Evolutionary conservation across 2,797 vertebrate genomes (phyloP).

Genomic region (Hoplostethus mediterraneus): DNA sequence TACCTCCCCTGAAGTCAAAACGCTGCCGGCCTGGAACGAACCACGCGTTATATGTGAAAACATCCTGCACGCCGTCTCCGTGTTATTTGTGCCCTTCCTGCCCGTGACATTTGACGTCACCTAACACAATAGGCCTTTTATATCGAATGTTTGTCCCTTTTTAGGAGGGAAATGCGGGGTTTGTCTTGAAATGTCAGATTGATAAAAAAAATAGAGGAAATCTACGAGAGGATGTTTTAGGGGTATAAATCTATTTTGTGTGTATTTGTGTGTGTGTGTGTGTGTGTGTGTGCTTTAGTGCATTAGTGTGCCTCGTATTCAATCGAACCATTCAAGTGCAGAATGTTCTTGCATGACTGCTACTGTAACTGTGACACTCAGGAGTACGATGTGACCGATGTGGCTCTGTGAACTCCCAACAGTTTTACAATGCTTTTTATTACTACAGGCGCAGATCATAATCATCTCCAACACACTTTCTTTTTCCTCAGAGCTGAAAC

Average conservation of each 20-base stretch:
- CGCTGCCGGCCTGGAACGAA: neutral
- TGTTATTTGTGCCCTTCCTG: constrained; percentile 30
- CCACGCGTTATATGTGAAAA: constrained; percentile 19
- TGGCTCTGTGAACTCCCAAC: no score
- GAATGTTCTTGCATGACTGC: no score
- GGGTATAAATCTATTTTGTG: constrained; percentile 11
- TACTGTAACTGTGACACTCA: no score
- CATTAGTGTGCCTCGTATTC: no score
- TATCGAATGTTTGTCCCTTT: constrained; percentile 22
- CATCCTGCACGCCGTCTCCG: constrained; percentile 26
- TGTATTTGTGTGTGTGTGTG: neutral
- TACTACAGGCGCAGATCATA: no score
- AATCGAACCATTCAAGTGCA: no score
- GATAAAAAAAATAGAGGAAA: constrained; percentile 15
- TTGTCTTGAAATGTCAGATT: constrained; percentile 22
- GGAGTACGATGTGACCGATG: no score
- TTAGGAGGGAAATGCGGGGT: neutral
- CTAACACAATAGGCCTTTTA: constrained; percentile 32
- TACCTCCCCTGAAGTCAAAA: neutral
- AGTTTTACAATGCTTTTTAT: no score
- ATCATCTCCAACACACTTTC: no score
- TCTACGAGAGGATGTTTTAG: constrained; percentile 21
- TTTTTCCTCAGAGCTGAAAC: no score
- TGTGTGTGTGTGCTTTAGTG: neutral
- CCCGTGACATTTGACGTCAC: constrained; percentile 24